Base-by-base conservation (phyloP, 2,888 invertebrate species). In the Aphrophora alni region DNA sequence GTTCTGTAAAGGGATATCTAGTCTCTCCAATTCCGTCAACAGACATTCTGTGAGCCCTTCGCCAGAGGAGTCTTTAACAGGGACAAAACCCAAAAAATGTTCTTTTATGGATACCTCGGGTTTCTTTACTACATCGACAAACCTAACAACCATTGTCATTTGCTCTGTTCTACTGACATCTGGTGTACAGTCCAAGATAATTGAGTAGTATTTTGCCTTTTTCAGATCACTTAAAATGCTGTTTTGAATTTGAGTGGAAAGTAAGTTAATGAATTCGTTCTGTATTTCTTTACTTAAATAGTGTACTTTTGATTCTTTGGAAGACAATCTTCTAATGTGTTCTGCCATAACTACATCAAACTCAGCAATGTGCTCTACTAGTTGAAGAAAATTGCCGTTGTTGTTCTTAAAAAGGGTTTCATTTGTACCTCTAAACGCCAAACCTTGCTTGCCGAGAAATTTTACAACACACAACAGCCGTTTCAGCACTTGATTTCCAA, bases 221-320 rank as follows among this genome's bases (percentile, higher is more conserved):
- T 73, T 27, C 24, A 78, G 51, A 14, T 78, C 73, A 78, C 26
- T 44, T 27, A 73, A 72, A 8, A 72, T 38, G 73, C n/a, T 12
- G n/a, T 78, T 33, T 25, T 72, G 24, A 12, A 72, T 59, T 78
- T 73, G 5, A 27, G 27, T 21, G n/a, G 44, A 44, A 51, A 73
- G 73, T 24, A 78, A 8, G 33, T 10, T n/a, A 38, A 78, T 78
- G 51, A 78, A 78, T 28, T 78, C 44, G 51, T 73, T 78, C 28
- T 78, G 78, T 25, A 78, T 73, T 14, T 17, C 10, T 38, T 78
- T 78, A 33, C 73, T 78, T 27, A 78, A 51, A 78, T 78, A 78
- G 44, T 78, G 78, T 26, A 73, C 72, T 51, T 73, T 4, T 4
- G 28, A 51, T 27, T 73, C 73, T 73, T 71, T 71, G 17, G 24